Base-by-base conservation (phyloP, 2,888 invertebrate species). In the Lithodes maja region DNA sequence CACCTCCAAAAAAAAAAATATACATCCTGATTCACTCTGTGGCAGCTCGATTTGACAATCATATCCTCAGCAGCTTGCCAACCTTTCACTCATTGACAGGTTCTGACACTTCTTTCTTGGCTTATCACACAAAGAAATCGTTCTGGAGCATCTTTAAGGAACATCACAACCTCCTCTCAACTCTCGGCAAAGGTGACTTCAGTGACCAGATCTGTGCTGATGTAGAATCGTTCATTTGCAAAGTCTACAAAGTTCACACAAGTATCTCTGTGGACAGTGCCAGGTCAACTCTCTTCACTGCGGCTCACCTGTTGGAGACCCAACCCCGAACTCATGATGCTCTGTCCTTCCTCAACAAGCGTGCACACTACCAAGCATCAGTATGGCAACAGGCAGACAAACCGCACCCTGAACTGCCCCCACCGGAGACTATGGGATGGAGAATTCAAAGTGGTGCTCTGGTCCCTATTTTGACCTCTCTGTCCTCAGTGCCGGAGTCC, bases 361-460 rank as follows among this genome's bases (percentile, higher is more conserved):
- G 83, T 12, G 83, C 83, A 15, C 83, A 83, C 33, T 69, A 83
- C n/a, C 83, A 83, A 83, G 50, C 69, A 69, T n/a, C 83, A 17
- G 83, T 83, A 50, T 83, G 83, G 69, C 55, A n/a, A 69, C 68
- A 83, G 83, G 83, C 83, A 33, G 50, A 83, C 50, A 50, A 69
- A 69, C 83, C 15, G 69, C 50, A 69, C 49, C 69, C 83, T 49
- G 50, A 69, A 69, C 71, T 83, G 50, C 83, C 83, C 50, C 50
- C 15, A 71, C 83, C 83, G 49, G 83, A 83, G 83, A 83, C 71
- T 17, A 68, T 83, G 83, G 83, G 83, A 83, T 83, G 83, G 83
- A n/a, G 68, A 50, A 83, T 83, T 12, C 2, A 68, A 69, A 68
- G 83, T 71, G 83, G 15, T 12, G n/a, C 83, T 49, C 33, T 83